Evolutionary conservation across 2,113 vertebrate genomes (phyloP).

Genomic region (Epinephelus fuscoguttatus): DNA sequence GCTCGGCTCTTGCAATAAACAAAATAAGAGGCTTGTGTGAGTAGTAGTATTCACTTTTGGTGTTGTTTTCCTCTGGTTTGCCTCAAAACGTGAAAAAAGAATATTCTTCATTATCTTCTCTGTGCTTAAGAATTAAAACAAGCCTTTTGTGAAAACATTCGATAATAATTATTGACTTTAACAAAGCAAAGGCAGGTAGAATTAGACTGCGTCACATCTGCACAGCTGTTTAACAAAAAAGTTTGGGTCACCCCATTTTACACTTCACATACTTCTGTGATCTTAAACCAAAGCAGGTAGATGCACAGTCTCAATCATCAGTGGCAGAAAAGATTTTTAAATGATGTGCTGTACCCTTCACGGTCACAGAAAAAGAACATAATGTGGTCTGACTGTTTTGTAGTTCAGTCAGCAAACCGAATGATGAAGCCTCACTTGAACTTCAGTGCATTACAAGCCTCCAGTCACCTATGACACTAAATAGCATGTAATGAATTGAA

Average conservation of each 20-base stretch:
- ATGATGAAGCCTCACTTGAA: neutral
- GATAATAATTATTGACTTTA: neutral
- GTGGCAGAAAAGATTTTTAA: neutral
- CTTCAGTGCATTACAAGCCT: no score
- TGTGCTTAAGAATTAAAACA: constrained; percentile 1
- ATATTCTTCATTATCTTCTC: neutral
- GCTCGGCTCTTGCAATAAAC: constrained; percentile 35
- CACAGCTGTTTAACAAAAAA: neutral
- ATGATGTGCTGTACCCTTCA: neutral
- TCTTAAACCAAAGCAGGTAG: constrained; percentile 1
- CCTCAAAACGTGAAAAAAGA: constrained; percentile 13
- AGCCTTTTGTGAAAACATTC: neutral
- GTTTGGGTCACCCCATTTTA: neutral
- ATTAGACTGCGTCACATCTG: neutral
- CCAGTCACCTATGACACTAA: neutral
- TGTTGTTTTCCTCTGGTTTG: neutral
- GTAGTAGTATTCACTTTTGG: constrained; percentile 1
- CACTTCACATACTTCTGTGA: neutral
- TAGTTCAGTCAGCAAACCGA: neutral
- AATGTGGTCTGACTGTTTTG: neutral
- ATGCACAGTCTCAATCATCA: neutral
- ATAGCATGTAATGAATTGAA: neutral
- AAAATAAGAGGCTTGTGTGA: constrained; percentile 28
- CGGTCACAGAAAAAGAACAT: neutral
- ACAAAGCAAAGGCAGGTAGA: neutral